Evolutionary conservation across 2,888 invertebrate species (phyloP).

Genomic region (Oegoconia quadripuncta): DNA sequence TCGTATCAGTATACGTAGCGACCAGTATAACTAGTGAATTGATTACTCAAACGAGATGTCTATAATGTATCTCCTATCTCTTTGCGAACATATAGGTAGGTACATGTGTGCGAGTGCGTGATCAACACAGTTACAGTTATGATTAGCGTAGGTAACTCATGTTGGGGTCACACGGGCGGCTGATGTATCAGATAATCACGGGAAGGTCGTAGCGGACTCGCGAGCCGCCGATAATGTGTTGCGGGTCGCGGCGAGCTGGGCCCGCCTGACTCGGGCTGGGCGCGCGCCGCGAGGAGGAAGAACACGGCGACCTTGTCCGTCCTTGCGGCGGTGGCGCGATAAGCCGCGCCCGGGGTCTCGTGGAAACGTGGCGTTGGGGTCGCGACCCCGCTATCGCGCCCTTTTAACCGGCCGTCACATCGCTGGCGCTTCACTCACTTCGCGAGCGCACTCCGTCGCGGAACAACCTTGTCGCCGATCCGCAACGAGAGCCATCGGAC

Average conservation of each 20-base stretch:
- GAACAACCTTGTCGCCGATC: not conserved
- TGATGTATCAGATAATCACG: slow-evolving; percentile 32
- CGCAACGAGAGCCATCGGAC: not conserved
- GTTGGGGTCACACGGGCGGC: slow-evolving; percentile 33
- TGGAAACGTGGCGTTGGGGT: slow-evolving; percentile 50
- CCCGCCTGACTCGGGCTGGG: slow-evolving; percentile 5
- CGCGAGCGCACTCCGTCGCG: slow-evolving; percentile 45
- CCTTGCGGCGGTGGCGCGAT: slow-evolving; percentile 55
- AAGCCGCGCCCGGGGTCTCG: slow-evolving; percentile 38
- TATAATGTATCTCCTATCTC: no score
- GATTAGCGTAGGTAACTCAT: slow-evolving; percentile 27
- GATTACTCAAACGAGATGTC: no score
- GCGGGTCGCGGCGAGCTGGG: slow-evolving; percentile 3
- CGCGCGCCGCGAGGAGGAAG: slow-evolving; percentile 29
- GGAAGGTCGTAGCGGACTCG: slow-evolving; percentile 48
- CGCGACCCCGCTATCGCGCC: slow-evolving; percentile 60
- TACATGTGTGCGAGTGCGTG: slow-evolving; percentile 24
- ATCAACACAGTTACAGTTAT: slow-evolving; percentile 31
- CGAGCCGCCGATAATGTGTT: no score
- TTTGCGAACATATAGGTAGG: not conserved
- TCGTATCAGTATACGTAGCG: no score
- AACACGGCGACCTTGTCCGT: slow-evolving; percentile 60
- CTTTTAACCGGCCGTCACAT: slow-evolving; percentile 52
- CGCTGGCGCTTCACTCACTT: slow-evolving; percentile 47
- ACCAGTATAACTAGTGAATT: no score